Base-by-base conservation (phyloP, 1,140 invertebrate genomes). In the Caenorhabditis inopinata region DNA sequence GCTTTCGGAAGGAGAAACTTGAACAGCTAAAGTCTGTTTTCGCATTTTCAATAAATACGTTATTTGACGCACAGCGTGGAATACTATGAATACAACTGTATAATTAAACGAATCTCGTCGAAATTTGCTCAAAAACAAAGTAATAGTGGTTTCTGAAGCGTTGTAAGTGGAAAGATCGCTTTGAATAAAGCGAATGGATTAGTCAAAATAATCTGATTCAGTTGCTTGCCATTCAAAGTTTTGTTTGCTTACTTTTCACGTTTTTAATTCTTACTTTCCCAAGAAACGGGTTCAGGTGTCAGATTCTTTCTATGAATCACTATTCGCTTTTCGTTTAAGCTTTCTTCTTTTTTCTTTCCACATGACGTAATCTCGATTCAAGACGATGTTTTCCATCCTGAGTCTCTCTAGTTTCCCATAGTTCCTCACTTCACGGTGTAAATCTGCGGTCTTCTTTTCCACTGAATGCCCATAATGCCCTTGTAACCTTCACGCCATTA, bases 281-380 rank as follows among this genome's bases (percentile, higher is more conserved):
- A 68, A 68, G 58, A 68, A 68, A 68, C 58, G 38, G 38, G 58
- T 68, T 68, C 58, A 68, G 58, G 58, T 68, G 58, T 68, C 58
- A 68, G 21, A 42, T 68, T 9, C 25, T 51, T 42, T 42, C 38
- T 58, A 25, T 68, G 58, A 68, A 68, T 68, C 58, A 68, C 58
- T 68, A 68, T 68, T 68, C 58, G 32, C 58, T 68, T 68, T 68
- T 68, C 58, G 32, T 42, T 38, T 68, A 68, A 68, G 58, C 58
- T 32, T 18, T 9, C 32, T 25, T 58, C 51, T 3, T 18, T 47
- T 16, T 47, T 47, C 14, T 68, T 68, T 38, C 58, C 32, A 68
- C 58, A 68, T 68, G 58, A 68, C 58, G 58, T 68, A 68, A 68
- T 68, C n/a, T 68, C 7, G 9, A 68, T 68, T 68, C 58, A 25